Base-by-base conservation (phyloP, 1,140 invertebrate genomes). In the Drosophila prosaltans region DNA sequence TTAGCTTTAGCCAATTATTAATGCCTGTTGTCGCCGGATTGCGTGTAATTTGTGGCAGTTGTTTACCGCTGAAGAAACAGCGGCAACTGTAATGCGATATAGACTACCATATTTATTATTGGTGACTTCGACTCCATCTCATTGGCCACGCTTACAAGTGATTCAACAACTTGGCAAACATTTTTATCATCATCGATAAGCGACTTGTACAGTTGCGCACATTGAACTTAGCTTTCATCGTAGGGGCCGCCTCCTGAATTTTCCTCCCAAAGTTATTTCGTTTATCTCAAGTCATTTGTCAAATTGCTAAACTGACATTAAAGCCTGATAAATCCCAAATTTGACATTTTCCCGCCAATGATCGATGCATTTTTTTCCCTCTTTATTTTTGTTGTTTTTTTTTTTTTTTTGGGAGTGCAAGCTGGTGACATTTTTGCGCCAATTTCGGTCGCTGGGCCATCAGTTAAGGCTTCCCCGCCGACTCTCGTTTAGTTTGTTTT, bases 221-320 rank as follows among this genome's bases (percentile, higher is more conserved):
- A 51, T 51, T 51, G 45, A 51, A 51, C 24, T 51, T 51, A 51
- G 45, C 45, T 51, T 51, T 51, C 72, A 74, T 70, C 58, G 39
- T 28, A 66, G 11, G 16, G 39, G 6, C 32, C 32, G 32, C 54
- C 28, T 11, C 43, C 24, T 48, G 45, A 36, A 30, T 67, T 67
- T 60, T 21, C 16, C 32, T 21, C 10, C n/a, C 3, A 1, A 4
- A 51, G 79, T 75, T 72, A 80, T 80, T 66, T 69, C 73, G 71
- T 57, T 72, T 86, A 86, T 89, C 80, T 74, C 66, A 57, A 86
- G 83, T 86, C 83, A 86, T 86, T 86, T 86, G 83, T 86, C 83
- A 86, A 86, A 86, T 86, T 86, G 80, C 83, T 88, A 83, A 86
- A 86, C 83, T 86, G 83, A 86, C 83, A 86, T 86, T 86, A 86